Conservation (phyloP, 2,888 invertebrate genomes). For the Drosophila longiperda region DNA sequence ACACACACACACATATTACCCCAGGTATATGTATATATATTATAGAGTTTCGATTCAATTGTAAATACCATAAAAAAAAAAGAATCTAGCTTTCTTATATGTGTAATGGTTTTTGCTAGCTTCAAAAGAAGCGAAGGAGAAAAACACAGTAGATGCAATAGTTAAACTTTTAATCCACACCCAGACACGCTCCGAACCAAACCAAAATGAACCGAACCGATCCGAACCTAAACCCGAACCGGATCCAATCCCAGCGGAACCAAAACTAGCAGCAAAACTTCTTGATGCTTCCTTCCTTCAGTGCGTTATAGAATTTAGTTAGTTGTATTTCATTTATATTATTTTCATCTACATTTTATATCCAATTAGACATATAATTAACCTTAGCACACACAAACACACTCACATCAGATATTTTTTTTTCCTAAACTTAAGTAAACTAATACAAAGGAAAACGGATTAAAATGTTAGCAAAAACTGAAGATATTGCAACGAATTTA, state of each 20-base stretch:
- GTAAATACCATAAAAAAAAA: constrained; percentile 62
- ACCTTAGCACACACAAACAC: constrained; percentile 38
- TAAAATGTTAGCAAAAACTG: constrained; percentile 74
- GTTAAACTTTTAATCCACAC: constrained; percentile 27
- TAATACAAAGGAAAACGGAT: constrained; percentile 39
- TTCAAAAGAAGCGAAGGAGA: constrained; percentile 37
- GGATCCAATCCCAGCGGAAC: constrained; percentile 39
- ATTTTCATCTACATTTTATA: constrained; percentile 10
- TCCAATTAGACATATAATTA: constrained; percentile 42
- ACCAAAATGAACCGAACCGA: constrained; percentile 32
- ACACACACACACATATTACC: constrained; percentile 48
- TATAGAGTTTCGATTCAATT: constrained; percentile 63
- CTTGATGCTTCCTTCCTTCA: constrained; percentile 67
- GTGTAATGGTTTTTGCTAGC: constrained; percentile 45
- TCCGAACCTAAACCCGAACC: constrained; percentile 33
- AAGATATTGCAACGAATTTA: constrained; percentile 80
- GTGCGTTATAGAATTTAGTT: constrained; percentile 59
- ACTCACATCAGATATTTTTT: constrained; percentile 54
- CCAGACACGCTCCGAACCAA: constrained; percentile 9
- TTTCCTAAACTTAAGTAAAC: constrained; percentile 74
- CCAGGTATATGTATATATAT: constrained; percentile 64
- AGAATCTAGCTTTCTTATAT: constrained; percentile 31
- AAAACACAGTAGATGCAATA: constrained; percentile 39
- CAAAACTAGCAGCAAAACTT: constrained; percentile 46
- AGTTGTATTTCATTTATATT: constrained; percentile 33